Evolutionary conservation across 2,113 vertebrate genomes (phyloP).

Genomic region (Haemorhous mexicanus): DNA sequence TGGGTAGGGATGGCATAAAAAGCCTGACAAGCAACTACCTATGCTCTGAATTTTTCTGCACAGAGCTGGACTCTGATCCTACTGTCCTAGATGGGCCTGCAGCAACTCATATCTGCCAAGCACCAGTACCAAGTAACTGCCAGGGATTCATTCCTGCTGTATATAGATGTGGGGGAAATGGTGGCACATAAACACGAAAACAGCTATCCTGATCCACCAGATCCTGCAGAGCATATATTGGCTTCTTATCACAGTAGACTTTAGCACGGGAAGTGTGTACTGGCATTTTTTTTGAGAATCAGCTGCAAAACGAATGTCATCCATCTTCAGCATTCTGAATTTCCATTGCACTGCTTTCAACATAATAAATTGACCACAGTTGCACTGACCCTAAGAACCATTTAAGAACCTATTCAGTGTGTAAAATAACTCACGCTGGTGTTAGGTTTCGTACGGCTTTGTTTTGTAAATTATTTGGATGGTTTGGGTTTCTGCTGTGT

Average conservation of each 20-base stretch:
- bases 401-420: background rate
- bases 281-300: background rate
- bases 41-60: background rate
- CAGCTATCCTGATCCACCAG: background rate
- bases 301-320: background rate
- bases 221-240: background rate
- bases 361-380: background rate
- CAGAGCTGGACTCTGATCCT: background rate
- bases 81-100: background rate
- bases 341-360: background rate
- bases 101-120: background rate
- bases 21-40: background rate
- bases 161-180: background rate
- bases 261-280: background rate
- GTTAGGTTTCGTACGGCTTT: background rate
- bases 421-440: background rate
- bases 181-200: background rate
- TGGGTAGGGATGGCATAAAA: background rate
- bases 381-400: background rate
- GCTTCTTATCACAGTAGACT: background rate
- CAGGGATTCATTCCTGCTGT: background rate
- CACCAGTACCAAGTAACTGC: background rate
- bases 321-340: background rate
- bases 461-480: background rate
- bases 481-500: background rate